Percentiles rank a stretch among this genome's conserved stretches.
Evolutionary conservation across 1,140 invertebrate species (phyloP).

Genomic region (Phocides pigmalion): DNA sequence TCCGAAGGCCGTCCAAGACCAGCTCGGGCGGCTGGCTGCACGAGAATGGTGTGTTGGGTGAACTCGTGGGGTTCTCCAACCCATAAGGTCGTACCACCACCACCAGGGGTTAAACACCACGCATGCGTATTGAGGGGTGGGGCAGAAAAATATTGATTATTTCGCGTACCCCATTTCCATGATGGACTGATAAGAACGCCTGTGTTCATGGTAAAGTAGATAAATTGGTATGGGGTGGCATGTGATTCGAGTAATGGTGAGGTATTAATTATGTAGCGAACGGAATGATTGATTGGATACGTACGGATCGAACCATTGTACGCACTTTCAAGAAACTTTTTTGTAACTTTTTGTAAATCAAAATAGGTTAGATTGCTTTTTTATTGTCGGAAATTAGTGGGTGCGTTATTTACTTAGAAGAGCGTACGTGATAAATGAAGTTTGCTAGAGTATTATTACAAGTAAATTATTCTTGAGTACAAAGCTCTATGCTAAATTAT

Average conservation of each 20-base stretch:
- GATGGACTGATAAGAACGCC: conserved; percentile 69
- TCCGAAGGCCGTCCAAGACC: conserved; percentile 33
- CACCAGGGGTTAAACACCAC: conserved; percentile 58
- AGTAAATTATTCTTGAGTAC: background rate
- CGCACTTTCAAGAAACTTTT: conserved; percentile 25
- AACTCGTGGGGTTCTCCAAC: conserved; percentile 57
- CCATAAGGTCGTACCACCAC: conserved; percentile 66
- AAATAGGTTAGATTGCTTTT: conserved; percentile 23
- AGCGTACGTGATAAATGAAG: conserved; percentile 18
- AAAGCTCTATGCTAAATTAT: background rate
- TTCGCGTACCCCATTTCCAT: conserved; percentile 63
- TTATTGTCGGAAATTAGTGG: conserved; percentile 26
- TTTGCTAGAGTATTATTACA: background rate
- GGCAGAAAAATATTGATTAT: conserved; percentile 75
- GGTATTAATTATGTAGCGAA: conserved; percentile 75
- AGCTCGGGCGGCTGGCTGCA: conserved; percentile 39
- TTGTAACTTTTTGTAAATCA: conserved; percentile 9
- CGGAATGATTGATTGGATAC: conserved; percentile 69
- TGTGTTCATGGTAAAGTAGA: conserved; percentile 59
- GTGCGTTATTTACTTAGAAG: conserved; percentile 22
- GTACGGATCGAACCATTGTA: conserved; percentile 39
- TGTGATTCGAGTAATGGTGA: conserved; percentile 54
- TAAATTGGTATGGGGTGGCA: conserved; percentile 66
- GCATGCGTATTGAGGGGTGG: conserved; percentile 69
- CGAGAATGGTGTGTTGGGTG: conserved; percentile 58